Base-by-base conservation (phyloP, 2,113 vertebrate species). In the Pelecanus crispus region DNA sequence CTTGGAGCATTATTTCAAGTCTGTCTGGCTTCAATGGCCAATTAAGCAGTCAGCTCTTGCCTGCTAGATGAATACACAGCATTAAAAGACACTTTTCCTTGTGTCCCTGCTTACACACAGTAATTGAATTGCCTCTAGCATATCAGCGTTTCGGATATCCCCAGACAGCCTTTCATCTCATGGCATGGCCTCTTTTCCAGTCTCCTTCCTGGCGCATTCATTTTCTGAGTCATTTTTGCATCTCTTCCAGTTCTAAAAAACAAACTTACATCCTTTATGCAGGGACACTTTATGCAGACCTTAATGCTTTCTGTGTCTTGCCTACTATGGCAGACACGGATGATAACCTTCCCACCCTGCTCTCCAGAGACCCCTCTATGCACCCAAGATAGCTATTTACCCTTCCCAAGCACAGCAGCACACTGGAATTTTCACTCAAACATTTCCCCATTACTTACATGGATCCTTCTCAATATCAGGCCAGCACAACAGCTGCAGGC, bases 151-250 rank as follows among this genome's bases (percentile, higher is more conserved):
- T 49, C 1, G 28, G 81, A 61, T 77, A 88, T 38, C 74, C 74
- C 90, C 88, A 96, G 94, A 92, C 90, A 93, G 62, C 11, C 93
- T 96, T 96, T 96, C 79, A 96, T 96, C 95, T 94, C 74, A 32
- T 2, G 36, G 84, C 65, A 89, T 6, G 19, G 56, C 68, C 44
- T 81, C 78, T 92, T 89, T 92, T 49, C 72, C 78, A 89, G 90
- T 45, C 95, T 97, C 63, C 90, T 90, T 90, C 79, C 90, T 82
- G 74, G 20, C 1, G 5, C 75, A 13, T 32, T 81, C 58, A 6
- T 59, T 77, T 92, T 88, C 86, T 12, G 65, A 62, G 55, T 49
- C 75, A 59, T 50, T 96, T 84, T 66, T 83, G 38, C 71, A 84
- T 55, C 85, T 83, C 50, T 38, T 73, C 32, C 62, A 80, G 16